Evolutionary conservation across 2,797 vertebrate genomes (phyloP), one percentile per base, ranked within the genome.

Genomic region (Sebastes jordani): DNA sequence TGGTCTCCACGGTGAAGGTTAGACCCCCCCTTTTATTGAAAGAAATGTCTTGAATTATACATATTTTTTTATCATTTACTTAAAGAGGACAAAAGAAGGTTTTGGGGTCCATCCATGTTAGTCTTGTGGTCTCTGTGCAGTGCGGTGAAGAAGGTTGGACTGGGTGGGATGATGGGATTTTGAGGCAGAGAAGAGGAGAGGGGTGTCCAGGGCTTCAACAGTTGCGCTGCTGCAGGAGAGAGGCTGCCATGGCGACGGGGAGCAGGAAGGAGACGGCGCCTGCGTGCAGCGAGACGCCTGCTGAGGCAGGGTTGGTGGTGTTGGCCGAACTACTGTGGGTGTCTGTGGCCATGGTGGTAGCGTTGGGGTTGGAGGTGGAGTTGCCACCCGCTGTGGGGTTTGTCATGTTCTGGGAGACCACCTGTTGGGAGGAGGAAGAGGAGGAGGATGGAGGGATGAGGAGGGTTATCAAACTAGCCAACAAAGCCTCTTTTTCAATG

Each of bases 191-290:
- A 72, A 46, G 32, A 67, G 38, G 11, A 38, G n/a, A 42, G 32
- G n/a, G 73, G 78, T 64, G 69, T 58, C 62, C 63, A 56, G 13
- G 78, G 61, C 59, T 88, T 97, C 95, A 99, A 89, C 96, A 98
- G 94, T 92, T 96, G 93, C 94, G 11, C 36, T 38, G 92, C 76
- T 96, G 96, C 81, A 98, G 91, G 77, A 97, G 88, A 89, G 95
- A 95, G 86, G 96, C 81, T 0, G 91, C 95, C 89, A 97, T 73
- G 82, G 95, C 54, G 77, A 97, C 10, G 11, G 92, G 90, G 66
- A 94, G 52, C 63, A 95, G 81, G 86, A 96, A 74, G 85, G 96
- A 93, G 69, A 94, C 87, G 65, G 91, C 84, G 78, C 93, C 86
- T 14, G 96, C 92, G 11, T 95, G 95, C 93, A 97, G 95, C 32